Conservation (phyloP, 2,113 vertebrate genomes). For the Crypturellus undulatus region DNA sequence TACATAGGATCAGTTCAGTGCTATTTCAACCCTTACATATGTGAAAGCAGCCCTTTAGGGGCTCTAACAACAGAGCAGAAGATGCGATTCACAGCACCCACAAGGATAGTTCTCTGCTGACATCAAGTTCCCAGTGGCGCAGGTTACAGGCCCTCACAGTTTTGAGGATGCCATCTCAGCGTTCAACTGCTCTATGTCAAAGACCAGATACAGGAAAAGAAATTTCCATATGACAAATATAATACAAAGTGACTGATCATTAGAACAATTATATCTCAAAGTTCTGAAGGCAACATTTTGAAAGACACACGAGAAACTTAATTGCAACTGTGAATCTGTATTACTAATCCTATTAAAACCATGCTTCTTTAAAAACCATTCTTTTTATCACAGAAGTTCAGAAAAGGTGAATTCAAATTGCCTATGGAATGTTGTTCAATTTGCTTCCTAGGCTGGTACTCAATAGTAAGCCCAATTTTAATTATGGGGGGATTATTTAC, state of each 20-base stretch:
- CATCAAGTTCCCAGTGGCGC: not conserved
- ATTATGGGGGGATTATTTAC: conserved; percentile 13
- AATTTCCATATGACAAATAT: not conserved
- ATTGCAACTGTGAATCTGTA: not conserved
- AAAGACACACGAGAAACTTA: not conserved
- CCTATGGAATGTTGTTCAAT: not conserved
- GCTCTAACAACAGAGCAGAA: not conserved
- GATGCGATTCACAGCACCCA: not conserved
- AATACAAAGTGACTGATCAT: not conserved
- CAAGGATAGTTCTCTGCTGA: not conserved
- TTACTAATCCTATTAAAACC: not conserved
- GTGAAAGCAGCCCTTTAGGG: not conserved
- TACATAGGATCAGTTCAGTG: not conserved
- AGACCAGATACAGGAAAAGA: not conserved
- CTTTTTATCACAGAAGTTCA: not conserved
- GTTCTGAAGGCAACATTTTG: not conserved
- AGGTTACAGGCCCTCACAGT: not conserved
- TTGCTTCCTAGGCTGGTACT: not conserved
- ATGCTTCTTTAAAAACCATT: not conserved
- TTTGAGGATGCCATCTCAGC: not conserved
- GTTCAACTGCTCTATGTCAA: not conserved
- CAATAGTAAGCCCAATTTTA: not conserved
- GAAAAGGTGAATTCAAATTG: not conserved
- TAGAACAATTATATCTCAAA: not conserved
- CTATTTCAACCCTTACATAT: not conserved